phyloP scores from a whole-genome alignment of 2,113 vertebrate species.

The Scophthalmus maximus region DNA sequence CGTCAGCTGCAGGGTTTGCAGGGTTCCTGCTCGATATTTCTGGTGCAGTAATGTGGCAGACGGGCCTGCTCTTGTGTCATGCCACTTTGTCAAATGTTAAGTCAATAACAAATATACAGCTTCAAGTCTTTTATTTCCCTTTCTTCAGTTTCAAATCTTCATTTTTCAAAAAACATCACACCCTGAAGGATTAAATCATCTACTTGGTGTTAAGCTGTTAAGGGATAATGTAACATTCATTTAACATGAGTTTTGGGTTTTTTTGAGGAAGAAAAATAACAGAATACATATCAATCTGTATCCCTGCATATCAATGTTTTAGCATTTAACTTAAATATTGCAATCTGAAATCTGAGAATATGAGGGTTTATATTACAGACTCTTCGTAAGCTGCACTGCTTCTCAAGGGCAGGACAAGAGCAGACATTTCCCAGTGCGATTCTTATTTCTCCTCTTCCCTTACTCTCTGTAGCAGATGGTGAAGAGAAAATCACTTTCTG shows the following conservation, averaged over 20 bases:
- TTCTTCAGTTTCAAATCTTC: constrained; percentile 10
- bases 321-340: constrained; percentile 32
- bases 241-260: background rate
- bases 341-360: constrained; percentile 27
- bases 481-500: constrained; percentile 75
- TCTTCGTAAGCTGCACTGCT: constrained; percentile 45
- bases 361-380: constrained; percentile 51
- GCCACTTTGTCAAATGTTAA: constrained; percentile 8
- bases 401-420: constrained; percentile 73
- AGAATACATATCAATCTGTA: background rate
- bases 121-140: constrained; percentile 15
- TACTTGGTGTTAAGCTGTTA: background rate
- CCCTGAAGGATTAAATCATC: background rate
- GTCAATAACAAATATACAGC: constrained; percentile 29
- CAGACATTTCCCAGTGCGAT: constrained; percentile 52
- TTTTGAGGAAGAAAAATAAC: background rate
- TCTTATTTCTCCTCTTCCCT: constrained; percentile 1
- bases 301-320: constrained; percentile 6
- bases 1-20: constrained; percentile 15
- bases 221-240: background rate
- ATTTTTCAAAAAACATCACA: background rate
- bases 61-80: background rate
- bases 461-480: constrained; percentile 73
- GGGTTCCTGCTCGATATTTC: constrained; percentile 21
- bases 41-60: constrained; percentile 11